Evolutionary conservation across 2,797 vertebrate species (phyloP), one percentile per base, ranked within the genome.

Genomic region (Nasua narica): DNA sequence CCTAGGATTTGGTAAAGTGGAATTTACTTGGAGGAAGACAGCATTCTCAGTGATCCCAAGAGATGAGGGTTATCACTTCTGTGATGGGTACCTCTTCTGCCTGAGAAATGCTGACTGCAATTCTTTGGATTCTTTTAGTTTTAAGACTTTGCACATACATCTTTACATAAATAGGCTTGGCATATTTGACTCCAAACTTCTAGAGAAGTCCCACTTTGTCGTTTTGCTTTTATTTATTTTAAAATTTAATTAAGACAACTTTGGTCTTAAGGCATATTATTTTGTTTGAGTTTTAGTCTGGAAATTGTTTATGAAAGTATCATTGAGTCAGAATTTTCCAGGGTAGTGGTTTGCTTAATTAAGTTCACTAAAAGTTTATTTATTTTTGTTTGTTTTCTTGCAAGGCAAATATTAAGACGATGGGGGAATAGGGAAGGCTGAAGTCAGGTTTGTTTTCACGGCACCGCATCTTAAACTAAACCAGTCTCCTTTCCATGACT

Each of bases 21-120:
- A 93, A 95, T 91, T 97, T 96, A 89, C 87, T 95, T 92, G 93
- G 91, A 94, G 67, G 50, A 77, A 90, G 69, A 96, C 50, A 77
- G 13, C 40, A 56, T 84, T 84, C 74, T 95, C 60, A 65, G 96
- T 65, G 85, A 91, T 92, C 74, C 92, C 43, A 23, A 37, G 90
- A 97, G 84, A 96, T 0, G 46, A 94, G 37, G 35, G 67, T 83
- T 92, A 95, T 87, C 1, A 0, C 72, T 91, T 77, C 69, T 83
- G 91, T 58, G 87, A 90, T 87, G 14, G 5, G 11, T 87, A 32
- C n/a, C 18, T 87, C 50, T 92, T 35, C 58, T 87, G 84, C 50
- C 69, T 67, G 62, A 88, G 87, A 95, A 96, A 83, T 89, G 97
- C 94, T 95, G 96, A 97, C 90, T 77, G 35, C 32, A 70, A 70